phyloP scores from a whole-genome alignment of 2,797 vertebrate species.

The Esox masquinongy region DNA sequence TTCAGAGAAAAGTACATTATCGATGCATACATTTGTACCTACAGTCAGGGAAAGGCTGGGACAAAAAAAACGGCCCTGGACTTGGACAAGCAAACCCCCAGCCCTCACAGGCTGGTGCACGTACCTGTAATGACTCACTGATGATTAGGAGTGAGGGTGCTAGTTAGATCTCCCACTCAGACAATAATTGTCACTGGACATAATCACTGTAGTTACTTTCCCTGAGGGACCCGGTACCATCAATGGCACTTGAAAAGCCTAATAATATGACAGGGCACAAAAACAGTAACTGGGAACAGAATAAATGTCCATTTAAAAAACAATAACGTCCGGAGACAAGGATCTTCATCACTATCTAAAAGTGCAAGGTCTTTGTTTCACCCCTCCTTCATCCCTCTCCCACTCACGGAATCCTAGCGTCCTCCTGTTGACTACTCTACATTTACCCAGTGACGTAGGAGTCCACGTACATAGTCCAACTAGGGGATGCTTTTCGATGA shows the following conservation, averaged over 20 bases:
- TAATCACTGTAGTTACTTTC: neutral
- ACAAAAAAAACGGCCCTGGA: too few species aligned
- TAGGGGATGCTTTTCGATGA: slow-evolving; percentile 82
- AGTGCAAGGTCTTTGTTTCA: slow-evolving; percentile 15
- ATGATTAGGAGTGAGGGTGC: too few species aligned
- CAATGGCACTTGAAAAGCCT: neutral
- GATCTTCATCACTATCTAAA: neutral
- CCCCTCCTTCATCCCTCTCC: slow-evolving; percentile 28
- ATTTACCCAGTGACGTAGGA: slow-evolving; percentile 77
- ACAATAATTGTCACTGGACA: neutral
- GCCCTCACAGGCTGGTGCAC: too few species aligned
- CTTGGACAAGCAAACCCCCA: too few species aligned
- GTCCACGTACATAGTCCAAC: slow-evolving; percentile 73
- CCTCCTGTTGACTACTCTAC: slow-evolving; percentile 68
- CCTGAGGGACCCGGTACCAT: neutral
- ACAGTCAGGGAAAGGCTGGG: too few species aligned
- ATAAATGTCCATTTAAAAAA: neutral
- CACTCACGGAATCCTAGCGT: slow-evolving; percentile 68
- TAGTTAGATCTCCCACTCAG: neutral
- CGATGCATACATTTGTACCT: too few species aligned
- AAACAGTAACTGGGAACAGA: neutral
- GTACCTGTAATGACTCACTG: too few species aligned
- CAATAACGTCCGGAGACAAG: neutral
- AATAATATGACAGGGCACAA: neutral
- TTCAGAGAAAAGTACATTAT: too few species aligned